Base-by-base conservation (phyloP, 2,888 invertebrate genomes). In the Aromia moschata region DNA sequence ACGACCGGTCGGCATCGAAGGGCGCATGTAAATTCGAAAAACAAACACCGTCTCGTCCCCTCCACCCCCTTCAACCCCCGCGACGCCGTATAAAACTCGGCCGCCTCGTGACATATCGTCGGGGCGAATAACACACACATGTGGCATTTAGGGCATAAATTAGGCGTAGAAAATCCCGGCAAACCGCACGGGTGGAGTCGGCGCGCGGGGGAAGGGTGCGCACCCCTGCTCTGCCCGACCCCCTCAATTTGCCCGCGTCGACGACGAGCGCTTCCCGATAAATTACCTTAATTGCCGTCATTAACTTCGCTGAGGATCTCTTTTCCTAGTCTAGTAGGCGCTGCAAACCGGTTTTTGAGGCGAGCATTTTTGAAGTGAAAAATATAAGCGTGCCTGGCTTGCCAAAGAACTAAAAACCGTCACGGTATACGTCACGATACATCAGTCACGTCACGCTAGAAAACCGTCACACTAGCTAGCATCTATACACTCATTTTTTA, bases 201-300 rank as follows among this genome's bases (percentile, higher is more conserved):
- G n/a, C n/a, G 49, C 64, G 56, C 31, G 30, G 46, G 59, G 53
- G 62, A 56, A 62, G 64, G 70, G 64, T 70, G 62, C 56, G 65
- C 49, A 58, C 41, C 62, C 45, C 58, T 58, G 61, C 61, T n/a
- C n/a, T n/a, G 56, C 55, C 55, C 68, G 66, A 66, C 72, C 73
- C 70, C 70, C 65, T 67, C 73, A 71, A 74, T 75, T 74, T 71
- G 73, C 68, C 49, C 41, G 57, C 62, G 67, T 63, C 60, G 64
- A 67, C 58, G 67, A 62, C 69, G 68, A 71, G 68, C 67, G 68
- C 72, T 72, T 66, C 71, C 66, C 76, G 70, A 78, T 77, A 78
- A 78, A 78, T 78, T 77, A 76, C 75, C 76, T 77, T 77, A 77
- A 78, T 77, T 77, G 75, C 74, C 64, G 74, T 74, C 76, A 77